Conservation (phyloP, 2,888 invertebrate species). For the Macroteleia sp. region DNA sequence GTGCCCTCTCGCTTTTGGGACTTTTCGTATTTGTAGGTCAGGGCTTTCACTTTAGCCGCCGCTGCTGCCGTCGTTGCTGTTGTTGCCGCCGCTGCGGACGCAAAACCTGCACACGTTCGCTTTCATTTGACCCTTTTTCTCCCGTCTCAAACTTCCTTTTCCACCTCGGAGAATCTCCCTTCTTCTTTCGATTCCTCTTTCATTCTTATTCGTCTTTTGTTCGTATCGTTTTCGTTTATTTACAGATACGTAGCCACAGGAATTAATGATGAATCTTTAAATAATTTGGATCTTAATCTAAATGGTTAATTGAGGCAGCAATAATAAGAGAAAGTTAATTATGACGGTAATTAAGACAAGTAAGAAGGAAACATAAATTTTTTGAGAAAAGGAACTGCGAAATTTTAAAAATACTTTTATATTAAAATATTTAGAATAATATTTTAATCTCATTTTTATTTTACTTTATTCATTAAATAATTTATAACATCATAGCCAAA, state of each 20-base stretch:
- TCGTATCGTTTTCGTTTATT: too few species aligned
- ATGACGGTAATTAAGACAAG: not conserved
- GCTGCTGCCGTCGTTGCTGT: conserved; percentile 54
- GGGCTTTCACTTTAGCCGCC: conserved; percentile 80
- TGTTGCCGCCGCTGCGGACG: conserved; percentile 36
- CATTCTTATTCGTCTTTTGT: too few species aligned
- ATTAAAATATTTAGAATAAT: too few species aligned
- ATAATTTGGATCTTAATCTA: too few species aligned
- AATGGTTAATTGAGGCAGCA: conserved; percentile 2
- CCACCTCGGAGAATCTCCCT: not conserved
- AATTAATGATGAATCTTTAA: not conserved
- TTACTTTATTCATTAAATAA: too few species aligned
- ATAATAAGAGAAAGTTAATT: not conserved
- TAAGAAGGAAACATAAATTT: too few species aligned
- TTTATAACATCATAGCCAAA: too few species aligned
- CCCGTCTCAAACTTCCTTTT: conserved; percentile 49
- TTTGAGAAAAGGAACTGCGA: too few species aligned
- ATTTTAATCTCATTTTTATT: too few species aligned
- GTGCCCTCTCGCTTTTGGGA: conserved; percentile 70
- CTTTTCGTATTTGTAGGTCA: conserved; percentile 81
- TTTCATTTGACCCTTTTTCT: conserved; percentile 77
- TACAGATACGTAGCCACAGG: too few species aligned
- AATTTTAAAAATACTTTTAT: too few species aligned
- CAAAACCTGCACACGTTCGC: conserved; percentile 64
- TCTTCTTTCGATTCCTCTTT: not conserved